These are phyloP conservation scores for Drosophila pandora DNA, from an alignment of 1,140 invertebrate genomes.

Conservation along the genomic window DNA sequence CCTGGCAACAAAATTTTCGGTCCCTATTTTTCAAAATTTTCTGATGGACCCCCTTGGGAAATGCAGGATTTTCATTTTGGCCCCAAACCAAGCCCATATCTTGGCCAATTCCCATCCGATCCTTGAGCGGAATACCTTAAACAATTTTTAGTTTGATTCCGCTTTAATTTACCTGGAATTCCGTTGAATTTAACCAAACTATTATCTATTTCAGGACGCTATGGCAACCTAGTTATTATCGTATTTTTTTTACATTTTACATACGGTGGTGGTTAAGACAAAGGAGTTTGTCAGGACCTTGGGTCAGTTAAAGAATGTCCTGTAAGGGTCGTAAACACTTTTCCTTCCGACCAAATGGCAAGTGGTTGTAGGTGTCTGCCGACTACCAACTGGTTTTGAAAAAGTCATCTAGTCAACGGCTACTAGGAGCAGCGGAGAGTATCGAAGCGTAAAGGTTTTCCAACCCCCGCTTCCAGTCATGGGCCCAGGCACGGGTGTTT, in stretches of 20 bases:
- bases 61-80: no score
- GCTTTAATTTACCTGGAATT: neutral
- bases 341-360: conserved; percentile 2
- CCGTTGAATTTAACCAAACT: neutral
- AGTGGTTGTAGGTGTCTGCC: conserved; percentile 22
- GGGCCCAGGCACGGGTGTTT: conserved; percentile 12
- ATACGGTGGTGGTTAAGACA: neutral
- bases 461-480: conserved; percentile 53
- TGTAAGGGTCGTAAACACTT: conserved; percentile 1
- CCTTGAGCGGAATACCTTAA: no score
- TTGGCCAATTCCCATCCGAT: no score
- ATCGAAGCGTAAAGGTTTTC: conserved; percentile 69
- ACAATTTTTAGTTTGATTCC: no score
- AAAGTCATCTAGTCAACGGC: conserved; percentile 26
- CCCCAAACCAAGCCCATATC: no score
- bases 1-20: no score
- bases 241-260: neutral
- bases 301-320: conserved; percentile 12
- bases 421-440: conserved; percentile 48
- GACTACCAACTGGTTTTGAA: conserved; percentile 48
- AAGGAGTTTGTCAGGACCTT: conserved; percentile 5
- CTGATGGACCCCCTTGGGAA: no score
- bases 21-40: no score
- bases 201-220: neutral
- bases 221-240: conserved; percentile 1